A percentile compares a stretch with the other conserved stretches of the same genome.
Conservation (phyloP, 2,113 vertebrate genomes). For the Origma solitaria region DNA sequence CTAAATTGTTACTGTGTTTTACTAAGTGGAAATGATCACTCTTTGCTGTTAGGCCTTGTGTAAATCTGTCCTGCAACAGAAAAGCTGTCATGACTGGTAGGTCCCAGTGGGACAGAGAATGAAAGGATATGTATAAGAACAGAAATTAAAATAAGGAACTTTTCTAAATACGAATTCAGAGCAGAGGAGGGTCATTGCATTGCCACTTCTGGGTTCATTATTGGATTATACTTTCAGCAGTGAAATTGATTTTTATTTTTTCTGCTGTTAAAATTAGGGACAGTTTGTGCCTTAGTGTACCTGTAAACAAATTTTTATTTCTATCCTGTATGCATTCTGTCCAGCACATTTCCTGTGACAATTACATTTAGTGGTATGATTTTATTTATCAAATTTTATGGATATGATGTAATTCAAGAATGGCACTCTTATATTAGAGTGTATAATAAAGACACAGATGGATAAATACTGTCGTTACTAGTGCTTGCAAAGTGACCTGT, state of each 20-base stretch:
- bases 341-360: not conserved
- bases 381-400: not conserved
- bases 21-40: not conserved
- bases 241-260: not conserved
- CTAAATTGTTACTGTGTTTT: not conserved
- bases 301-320: not conserved
- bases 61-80: not conserved
- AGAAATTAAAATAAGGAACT: not conserved
- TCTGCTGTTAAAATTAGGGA: not conserved
- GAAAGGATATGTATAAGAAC: not conserved
- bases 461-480: not conserved
- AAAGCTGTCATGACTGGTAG: accelerated
- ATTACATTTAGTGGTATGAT: not conserved
- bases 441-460: not conserved
- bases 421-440: not conserved
- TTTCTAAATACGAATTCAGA: not conserved
- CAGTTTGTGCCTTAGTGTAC: not conserved
- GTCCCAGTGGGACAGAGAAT: not conserved
- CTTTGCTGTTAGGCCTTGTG: not conserved
- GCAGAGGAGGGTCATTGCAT: not conserved
- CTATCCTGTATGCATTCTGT: not conserved
- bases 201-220: not conserved
- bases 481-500: not conserved
- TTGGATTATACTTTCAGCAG: not conserved
- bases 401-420: not conserved